A percentile compares a stretch with the other conserved stretches of the same genome.
Conservation (phyloP, 2,797 vertebrate species). For the Siniperca scherzeri region DNA sequence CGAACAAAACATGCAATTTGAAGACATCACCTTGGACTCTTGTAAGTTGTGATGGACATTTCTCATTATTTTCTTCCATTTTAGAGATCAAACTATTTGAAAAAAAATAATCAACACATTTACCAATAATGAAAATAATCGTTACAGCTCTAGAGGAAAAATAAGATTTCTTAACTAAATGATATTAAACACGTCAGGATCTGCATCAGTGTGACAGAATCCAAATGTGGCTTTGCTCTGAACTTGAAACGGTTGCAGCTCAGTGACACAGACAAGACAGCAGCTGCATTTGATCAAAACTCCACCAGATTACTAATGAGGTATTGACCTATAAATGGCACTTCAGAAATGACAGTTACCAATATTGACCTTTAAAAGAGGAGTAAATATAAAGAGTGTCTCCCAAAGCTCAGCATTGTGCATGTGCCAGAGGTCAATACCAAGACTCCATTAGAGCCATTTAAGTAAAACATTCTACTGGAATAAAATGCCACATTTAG, state of each 20-base stretch:
- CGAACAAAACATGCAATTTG: neutral
- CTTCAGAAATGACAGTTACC: slow-evolving; percentile 78
- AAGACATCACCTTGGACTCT: neutral
- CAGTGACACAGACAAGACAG: slow-evolving; percentile 50
- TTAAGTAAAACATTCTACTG: slow-evolving; percentile 59
- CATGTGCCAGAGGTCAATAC: slow-evolving; percentile 72
- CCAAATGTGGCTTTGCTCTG: slow-evolving; percentile 11
- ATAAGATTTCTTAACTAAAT: neutral
- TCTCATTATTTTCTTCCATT: neutral
- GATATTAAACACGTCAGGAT: neutral
- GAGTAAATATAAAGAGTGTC: slow-evolving; percentile 73
- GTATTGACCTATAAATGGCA: slow-evolving; percentile 82
- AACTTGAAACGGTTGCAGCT: slow-evolving; percentile 45
- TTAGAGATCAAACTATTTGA: neutral
- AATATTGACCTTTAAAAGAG: slow-evolving; percentile 79
- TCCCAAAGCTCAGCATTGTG: slow-evolving; percentile 51
- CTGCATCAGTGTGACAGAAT: slow-evolving; percentile 13
- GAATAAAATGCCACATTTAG: slow-evolving; percentile 65
- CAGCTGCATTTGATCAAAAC: slow-evolving; percentile 65
- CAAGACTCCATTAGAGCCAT: slow-evolving; percentile 66
- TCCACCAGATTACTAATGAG: slow-evolving; percentile 77
- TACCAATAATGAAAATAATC: neutral
- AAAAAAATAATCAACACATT: neutral
- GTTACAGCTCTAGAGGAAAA: neutral
- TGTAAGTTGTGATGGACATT: neutral